Percentiles rank a stretch among this genome's conserved stretches.
Evolutionary conservation across 2,113 vertebrate genomes (phyloP).

Genomic region (Macroglossus sobrinus): DNA sequence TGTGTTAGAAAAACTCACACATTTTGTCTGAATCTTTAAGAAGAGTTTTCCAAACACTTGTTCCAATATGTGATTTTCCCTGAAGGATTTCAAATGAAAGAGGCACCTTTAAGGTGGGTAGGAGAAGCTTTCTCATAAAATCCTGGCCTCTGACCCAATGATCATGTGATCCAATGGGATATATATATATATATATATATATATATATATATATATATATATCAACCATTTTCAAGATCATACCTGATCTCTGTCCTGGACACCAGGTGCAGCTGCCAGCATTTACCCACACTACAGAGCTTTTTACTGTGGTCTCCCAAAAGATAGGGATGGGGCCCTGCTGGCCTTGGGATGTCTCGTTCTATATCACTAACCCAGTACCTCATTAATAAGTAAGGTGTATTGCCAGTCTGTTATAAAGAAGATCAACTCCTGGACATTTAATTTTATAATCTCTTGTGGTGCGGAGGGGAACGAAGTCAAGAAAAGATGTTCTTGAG

Average conservation of each 20-base stretch:
- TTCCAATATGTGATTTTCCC: background rate
- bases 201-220: too few species aligned
- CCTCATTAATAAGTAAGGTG: background rate
- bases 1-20: background rate
- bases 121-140: background rate
- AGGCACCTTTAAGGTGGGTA: background rate
- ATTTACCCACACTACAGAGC: background rate
- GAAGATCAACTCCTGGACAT: conserved; percentile 46
- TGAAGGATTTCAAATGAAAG: conserved; percentile 15
- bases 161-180: background rate
- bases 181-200: too few species aligned
- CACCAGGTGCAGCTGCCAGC: background rate
- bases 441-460: conserved; percentile 58
- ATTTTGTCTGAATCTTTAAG: conserved; percentile 20
- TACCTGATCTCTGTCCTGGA: background rate
- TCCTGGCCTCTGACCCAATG: background rate
- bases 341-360: background rate
- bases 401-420: background rate
- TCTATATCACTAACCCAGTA: background rate
- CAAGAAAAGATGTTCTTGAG: conserved; percentile 67
- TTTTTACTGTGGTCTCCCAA: background rate
- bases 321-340: background rate
- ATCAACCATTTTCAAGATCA: background rate
- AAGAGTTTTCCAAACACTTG: background rate
- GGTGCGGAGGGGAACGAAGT: conserved; percentile 42